A percentile compares a stretch with the other conserved stretches of the same genome.
phyloP scores from a whole-genome alignment of 2,113 vertebrate species.

The Dicrurus megarhynchus region DNA sequence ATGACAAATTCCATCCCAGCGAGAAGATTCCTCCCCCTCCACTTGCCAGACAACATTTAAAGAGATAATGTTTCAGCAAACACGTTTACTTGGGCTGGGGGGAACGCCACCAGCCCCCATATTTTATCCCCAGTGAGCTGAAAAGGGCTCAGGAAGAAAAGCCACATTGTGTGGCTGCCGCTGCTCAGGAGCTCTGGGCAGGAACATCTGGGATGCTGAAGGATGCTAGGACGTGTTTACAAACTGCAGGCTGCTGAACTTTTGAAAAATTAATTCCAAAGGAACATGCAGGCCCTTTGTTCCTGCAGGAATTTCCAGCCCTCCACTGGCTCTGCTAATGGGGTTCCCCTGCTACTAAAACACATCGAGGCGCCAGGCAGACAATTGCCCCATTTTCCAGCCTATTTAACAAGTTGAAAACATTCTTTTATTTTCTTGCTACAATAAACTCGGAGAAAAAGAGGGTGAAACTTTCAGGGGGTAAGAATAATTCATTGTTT shows the following conservation, averaged over 20 bases:
- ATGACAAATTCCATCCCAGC: neutral
- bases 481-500: neutral
- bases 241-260: neutral
- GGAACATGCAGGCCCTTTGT: neutral
- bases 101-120: neutral
- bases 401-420: conserved; percentile 61
- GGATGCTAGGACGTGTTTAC: neutral
- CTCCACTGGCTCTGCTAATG: conserved; percentile 13
- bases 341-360: neutral
- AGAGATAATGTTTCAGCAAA: neutral
- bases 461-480: neutral
- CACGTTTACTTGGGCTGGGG: neutral
- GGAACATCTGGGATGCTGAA: neutral
- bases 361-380: neutral
- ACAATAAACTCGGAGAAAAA: neutral
- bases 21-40: neutral
- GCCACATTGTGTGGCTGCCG: neutral
- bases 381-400: conserved; percentile 57
- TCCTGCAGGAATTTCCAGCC: neutral
- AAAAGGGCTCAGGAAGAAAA: neutral
- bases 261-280: neutral
- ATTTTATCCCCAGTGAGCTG: neutral
- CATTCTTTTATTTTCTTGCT: neutral
- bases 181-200: neutral
- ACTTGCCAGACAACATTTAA: neutral